phyloP scores from a whole-genome alignment of 2,113 vertebrate species.

The Caloenas nicobarica region DNA sequence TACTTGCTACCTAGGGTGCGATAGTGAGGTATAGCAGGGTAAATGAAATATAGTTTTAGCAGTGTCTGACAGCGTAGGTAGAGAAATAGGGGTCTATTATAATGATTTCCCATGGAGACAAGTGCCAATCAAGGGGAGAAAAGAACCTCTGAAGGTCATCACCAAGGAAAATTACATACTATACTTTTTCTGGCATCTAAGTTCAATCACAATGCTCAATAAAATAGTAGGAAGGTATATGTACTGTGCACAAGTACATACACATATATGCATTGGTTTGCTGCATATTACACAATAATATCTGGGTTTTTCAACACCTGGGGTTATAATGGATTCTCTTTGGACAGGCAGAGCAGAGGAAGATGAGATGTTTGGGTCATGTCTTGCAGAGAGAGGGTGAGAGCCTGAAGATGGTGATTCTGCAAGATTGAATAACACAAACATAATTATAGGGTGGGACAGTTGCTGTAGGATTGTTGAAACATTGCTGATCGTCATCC shows the following conservation, averaged over 20 bases:
- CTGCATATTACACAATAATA: not conserved
- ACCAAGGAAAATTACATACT: not conserved
- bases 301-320: constrained; percentile 36
- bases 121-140: not conserved
- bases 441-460: constrained; percentile 6
- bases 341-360: constrained; percentile 55
- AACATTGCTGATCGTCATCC: not conserved
- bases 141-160: not conserved
- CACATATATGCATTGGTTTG: not conserved
- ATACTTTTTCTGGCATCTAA: not conserved
- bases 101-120: constrained; percentile 17
- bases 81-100: constrained; percentile 32
- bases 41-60: constrained; percentile 6
- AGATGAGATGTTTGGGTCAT: constrained; percentile 64
- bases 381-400: constrained; percentile 24
- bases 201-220: not conserved
- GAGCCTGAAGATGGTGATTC: constrained; percentile 42
- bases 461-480: not conserved
- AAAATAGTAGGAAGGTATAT: not conserved
- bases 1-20: not conserved
- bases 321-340: constrained; percentile 66
- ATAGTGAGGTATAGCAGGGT: not conserved
- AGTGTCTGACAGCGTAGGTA: constrained; percentile 14
- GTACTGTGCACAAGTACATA: not conserved
- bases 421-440: constrained; percentile 38